Conservation (phyloP, 2,888 invertebrate species). For the Hanleya hanleyi region DNA sequence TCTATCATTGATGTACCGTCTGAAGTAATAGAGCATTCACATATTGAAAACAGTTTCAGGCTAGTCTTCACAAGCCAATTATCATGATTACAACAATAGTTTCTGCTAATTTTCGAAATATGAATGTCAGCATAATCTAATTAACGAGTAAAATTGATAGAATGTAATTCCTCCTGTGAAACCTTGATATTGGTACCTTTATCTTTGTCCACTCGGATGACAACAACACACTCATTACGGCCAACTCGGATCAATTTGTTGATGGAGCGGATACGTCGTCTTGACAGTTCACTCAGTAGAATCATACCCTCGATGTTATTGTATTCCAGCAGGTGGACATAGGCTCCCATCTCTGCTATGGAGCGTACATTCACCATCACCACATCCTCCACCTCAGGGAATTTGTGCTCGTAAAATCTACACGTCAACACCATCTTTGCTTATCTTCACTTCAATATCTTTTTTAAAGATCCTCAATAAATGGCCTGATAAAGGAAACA, state of each 20-base stretch:
- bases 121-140: neutral
- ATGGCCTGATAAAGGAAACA: no score
- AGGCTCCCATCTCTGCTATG: slow-evolving; percentile 99
- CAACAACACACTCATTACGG: slow-evolving; percentile 98
- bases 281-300: slow-evolving; percentile 95
- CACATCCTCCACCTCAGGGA: slow-evolving; percentile 99
- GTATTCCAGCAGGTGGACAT: slow-evolving; percentile 97
- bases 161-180: no score
- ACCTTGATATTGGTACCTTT: slow-evolving; percentile 86
- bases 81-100: no score
- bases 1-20: no score
- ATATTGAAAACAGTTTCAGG: no score
- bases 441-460: no score
- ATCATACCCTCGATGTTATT: slow-evolving; percentile 99
- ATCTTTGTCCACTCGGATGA: slow-evolving; percentile 98
- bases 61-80: no score
- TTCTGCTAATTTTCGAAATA: no score
- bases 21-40: no score
- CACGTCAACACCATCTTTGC: slow-evolving; percentile 79
- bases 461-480: no score
- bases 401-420: slow-evolving; percentile 96
- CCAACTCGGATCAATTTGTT: slow-evolving; percentile 99
- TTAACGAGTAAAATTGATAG: neutral
- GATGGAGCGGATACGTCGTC: slow-evolving; percentile 98
- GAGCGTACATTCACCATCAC: slow-evolving; percentile 98